phyloP scores from a whole-genome alignment of 2,888 invertebrate species.

The Zaprionus lineosus region DNA sequence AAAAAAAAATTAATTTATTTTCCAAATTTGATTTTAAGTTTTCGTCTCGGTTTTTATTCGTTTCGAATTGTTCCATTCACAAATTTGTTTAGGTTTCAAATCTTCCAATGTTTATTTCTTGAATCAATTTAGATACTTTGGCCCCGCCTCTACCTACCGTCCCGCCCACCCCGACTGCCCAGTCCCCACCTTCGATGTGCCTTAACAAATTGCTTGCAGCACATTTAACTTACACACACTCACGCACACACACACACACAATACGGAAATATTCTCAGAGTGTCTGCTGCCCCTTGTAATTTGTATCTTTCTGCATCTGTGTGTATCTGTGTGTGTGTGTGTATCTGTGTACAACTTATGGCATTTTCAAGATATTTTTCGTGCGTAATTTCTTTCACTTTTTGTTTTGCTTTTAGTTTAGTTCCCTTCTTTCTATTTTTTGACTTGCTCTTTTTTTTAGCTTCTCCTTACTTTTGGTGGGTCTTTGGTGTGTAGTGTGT shows the following conservation, averaged over 20 bases:
- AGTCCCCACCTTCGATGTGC: conserved; percentile 15
- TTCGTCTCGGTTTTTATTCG: too few relatives aligned
- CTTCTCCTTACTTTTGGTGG: conserved; percentile 10
- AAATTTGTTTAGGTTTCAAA: conserved; percentile 22
- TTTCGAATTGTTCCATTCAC: conserved; percentile 11
- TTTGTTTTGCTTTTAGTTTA: conserved; percentile 34
- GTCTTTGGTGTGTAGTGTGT: conserved; percentile 10
- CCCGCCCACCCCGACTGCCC: not conserved
- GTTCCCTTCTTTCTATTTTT: conserved; percentile 18
- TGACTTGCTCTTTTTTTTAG: conserved; percentile 17
- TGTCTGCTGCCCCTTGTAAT: conserved; percentile 20
- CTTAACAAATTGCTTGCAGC: conserved; percentile 47
- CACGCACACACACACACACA: conserved; percentile 27
- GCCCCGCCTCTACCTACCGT: not conserved
- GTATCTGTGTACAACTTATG: conserved; percentile 65
- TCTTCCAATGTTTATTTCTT: conserved; percentile 34
- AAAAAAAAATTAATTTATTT: conserved; percentile 16
- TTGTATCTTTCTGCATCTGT: conserved; percentile 22
- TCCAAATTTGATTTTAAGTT: too few relatives aligned
- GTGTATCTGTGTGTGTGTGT: conserved; percentile 15
- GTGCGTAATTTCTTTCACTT: conserved; percentile 76
- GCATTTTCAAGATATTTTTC: conserved; percentile 77
- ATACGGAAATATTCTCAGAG: conserved; percentile 59
- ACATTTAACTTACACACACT: conserved; percentile 37
- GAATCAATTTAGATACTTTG: conserved; percentile 20